Conservation (phyloP, 2,113 vertebrate species). For the Zosterops japonicus region DNA sequence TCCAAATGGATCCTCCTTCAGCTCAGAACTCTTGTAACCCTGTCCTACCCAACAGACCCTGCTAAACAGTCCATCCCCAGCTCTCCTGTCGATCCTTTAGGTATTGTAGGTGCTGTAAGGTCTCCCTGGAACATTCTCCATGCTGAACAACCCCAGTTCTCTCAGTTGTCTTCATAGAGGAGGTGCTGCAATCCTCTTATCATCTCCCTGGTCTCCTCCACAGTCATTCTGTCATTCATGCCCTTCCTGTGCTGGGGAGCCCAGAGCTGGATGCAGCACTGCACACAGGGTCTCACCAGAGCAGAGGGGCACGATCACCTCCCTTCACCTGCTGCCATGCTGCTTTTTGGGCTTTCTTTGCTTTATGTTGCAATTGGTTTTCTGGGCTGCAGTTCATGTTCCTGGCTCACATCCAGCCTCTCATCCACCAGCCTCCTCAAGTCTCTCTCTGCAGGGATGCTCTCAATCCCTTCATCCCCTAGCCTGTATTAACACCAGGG, state of each 20-base stretch:
- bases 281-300: background rate
- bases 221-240: no score
- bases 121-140: background rate
- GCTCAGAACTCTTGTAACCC: background rate
- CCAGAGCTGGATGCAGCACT: background rate
- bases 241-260: background rate
- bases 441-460: background rate
- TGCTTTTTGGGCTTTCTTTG: background rate
- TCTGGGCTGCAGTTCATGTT: rapidly evolving
- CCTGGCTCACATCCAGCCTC: background rate
- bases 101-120: rapidly evolving
- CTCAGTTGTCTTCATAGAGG: background rate
- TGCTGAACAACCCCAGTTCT: background rate
- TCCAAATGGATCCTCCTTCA: background rate
- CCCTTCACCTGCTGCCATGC: no score
- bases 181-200: background rate
- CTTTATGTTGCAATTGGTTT: background rate
- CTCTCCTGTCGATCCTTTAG: no score
- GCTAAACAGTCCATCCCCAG: no score
- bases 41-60: no score
- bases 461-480: background rate
- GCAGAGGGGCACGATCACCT: background rate
- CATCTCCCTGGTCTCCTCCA: background rate
- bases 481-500: background rate
- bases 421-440: background rate